Evolutionary conservation across 2,113 vertebrate species (phyloP), one percentile per base, ranked within the genome.

Genomic region (Corythornis cristatus): DNA sequence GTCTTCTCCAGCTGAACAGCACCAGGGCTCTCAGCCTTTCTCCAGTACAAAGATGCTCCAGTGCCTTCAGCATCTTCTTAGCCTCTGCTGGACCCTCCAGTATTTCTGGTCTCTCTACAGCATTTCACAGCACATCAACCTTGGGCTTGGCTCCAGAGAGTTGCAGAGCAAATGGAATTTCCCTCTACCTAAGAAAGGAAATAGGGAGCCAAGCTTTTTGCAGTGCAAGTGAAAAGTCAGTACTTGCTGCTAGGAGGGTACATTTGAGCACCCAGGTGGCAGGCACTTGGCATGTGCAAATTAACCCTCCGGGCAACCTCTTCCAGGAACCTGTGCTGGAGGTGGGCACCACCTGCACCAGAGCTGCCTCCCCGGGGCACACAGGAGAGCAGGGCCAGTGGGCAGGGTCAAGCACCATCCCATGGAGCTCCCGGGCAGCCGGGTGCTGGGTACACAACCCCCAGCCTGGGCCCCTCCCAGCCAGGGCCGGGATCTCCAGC

Each of bases 371-470:
- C 29, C 22, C 12, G 7, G 1, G 58, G 25, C 28, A 28, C 20
- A 7, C 23, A 5, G 28, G 2, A 3, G 1, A 80, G 14, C 3
- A 10, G n/a, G 26, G 22, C n/a, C 25, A 3, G 29, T 0, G 15
- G 40, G 40, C 42, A 25, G 71, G 31, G 56, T 42, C 3, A 1
- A 56, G 53, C 73, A n/a, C 3, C 46, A 37, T 6, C 71, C 23
- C 78, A 6, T 1, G 45, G 84, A 54, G 42, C 2, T 35, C 35
- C 35, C 2, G 0, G 17, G 4, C 3, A 33, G 46, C 51, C 6
- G 2, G 57, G 82, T 48, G 73, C 33, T 5, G 29, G 26, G 33
- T 95, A 72, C n/a, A 18, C 45, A 94, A 95, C 0, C 15, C 54
- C 48, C 56, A 64, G 33, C 25, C 70, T 43, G 66, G 50, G 87